Percentiles rank a stretch among this genome's conserved stretches.
These are phyloP conservation scores for Hemicrepidius hirtus DNA, from an alignment of 2,888 invertebrate species.

Conservation along the genomic window DNA sequence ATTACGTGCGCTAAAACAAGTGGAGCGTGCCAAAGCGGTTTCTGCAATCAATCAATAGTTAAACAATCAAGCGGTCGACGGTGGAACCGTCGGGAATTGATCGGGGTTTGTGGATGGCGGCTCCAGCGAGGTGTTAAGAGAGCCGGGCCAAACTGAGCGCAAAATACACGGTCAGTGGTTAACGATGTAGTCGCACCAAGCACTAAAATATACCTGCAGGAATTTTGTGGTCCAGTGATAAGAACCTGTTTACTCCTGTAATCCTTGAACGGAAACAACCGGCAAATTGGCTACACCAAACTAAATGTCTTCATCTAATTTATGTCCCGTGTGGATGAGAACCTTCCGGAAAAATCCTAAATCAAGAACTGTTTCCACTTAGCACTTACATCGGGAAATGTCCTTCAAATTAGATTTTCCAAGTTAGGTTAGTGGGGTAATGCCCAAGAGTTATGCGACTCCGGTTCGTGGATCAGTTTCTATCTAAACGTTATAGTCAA, in stretches of 20 bases:
- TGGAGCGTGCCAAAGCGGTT: conserved; percentile 44
- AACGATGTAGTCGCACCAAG: conserved; percentile 41
- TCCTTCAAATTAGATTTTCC: no score
- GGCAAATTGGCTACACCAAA: conserved; percentile 13
- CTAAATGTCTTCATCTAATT: conserved; percentile 2
- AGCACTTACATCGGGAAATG: not conserved
- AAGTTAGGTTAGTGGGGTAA: no score
- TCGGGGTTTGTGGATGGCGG: conserved; percentile 55
- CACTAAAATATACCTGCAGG: conserved; percentile 39
- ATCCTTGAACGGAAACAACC: conserved; percentile 1
- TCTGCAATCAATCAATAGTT: conserved; percentile 59
- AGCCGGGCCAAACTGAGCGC: conserved; percentile 56
- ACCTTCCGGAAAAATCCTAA: not conserved
- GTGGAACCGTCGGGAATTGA: conserved; percentile 57
- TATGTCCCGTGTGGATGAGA: not conserved
- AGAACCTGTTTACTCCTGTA: conserved; percentile 21
- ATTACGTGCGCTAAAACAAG: conserved; percentile 45
- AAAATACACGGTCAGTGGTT: conserved; percentile 58
- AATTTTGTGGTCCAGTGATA: conserved; percentile 30
- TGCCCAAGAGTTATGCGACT: no score
- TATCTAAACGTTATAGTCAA: no score
- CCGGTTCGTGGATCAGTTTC: no score
- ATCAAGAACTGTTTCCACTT: not conserved
- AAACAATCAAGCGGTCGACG: conserved; percentile 58
- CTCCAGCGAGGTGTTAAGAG: conserved; percentile 60